Evolutionary conservation across 2,113 vertebrate genomes (phyloP).

Genomic region (Pycnonotus jocosus): DNA sequence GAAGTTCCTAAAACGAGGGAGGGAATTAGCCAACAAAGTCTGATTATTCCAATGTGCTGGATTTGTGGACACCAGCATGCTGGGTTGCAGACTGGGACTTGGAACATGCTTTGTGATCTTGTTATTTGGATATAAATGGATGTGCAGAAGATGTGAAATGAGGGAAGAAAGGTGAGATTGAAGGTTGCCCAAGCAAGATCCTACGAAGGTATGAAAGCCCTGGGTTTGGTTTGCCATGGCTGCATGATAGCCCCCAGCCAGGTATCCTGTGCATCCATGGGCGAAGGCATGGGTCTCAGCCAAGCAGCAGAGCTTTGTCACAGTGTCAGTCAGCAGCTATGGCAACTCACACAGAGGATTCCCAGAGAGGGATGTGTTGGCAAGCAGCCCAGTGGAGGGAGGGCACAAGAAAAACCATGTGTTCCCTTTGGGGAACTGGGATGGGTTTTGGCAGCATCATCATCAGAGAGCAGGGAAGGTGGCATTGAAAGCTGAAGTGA

Average conservation of each 20-base stretch:
- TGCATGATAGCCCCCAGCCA: background rate
- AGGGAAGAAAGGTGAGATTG: too few relatives aligned
- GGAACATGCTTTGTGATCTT: background rate
- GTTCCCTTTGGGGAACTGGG: background rate
- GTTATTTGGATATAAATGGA: background rate
- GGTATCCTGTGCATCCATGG: background rate
- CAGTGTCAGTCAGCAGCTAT: slow-evolving; percentile 39
- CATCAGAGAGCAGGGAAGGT: background rate
- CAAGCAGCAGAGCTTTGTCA: background rate
- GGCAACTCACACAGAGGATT: slow-evolving; percentile 23
- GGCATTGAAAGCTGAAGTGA: background rate
- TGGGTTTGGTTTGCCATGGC: background rate
- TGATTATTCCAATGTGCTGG: background rate
- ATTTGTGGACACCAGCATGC: background rate
- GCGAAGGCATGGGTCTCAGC: background rate
- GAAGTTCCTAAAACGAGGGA: background rate
- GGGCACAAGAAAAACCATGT: background rate
- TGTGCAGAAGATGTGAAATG: background rate
- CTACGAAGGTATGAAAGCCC: background rate
- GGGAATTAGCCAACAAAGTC: background rate
- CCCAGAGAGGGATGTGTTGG: slow-evolving; percentile 7
- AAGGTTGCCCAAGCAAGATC: background rate
- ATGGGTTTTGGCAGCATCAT: background rate
- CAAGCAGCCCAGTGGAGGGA: background rate
- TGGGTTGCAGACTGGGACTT: background rate